These are phyloP conservation scores for Ethmia dodecea DNA, from an alignment of 2,888 invertebrate species.

Conservation along the genomic window DNA sequence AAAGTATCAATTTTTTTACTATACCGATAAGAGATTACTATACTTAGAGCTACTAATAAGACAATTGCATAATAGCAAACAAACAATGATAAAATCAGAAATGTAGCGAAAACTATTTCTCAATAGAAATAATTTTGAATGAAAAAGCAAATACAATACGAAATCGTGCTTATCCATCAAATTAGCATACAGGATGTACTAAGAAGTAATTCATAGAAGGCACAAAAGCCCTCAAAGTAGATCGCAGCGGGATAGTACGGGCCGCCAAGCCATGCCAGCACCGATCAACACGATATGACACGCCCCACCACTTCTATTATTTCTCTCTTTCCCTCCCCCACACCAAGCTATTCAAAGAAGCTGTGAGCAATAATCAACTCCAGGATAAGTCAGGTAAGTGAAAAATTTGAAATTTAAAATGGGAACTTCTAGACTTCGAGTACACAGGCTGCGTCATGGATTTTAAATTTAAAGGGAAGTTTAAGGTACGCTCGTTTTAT, in stretches of 20 bases:
- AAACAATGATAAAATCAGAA: too few species aligned
- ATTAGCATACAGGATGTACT: too few species aligned
- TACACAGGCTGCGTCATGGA: conserved; percentile 12
- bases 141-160: too few species aligned
- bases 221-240: background rate
- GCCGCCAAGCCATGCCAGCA: conserved; percentile 7
- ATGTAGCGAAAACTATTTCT: too few species aligned
- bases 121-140: too few species aligned
- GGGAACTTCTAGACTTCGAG: too few species aligned
- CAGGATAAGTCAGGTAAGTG: background rate
- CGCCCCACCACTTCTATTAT: conserved; percentile 21
- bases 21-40: too few species aligned
- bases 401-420: background rate
- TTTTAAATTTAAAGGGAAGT: conserved; percentile 12
- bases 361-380: background rate
- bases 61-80: too few species aligned
- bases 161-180: too few species aligned
- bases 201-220: too few species aligned
- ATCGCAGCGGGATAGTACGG: background rate
- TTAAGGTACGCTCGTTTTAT: conserved; percentile 2
- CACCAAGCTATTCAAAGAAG: background rate
- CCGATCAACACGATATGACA: conserved; percentile 32
- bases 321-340: background rate
- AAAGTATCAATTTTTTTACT: too few species aligned
- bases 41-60: too few species aligned